Conservation (phyloP, 2,888 invertebrate species). For the Tanytarsus gracilentus region DNA sequence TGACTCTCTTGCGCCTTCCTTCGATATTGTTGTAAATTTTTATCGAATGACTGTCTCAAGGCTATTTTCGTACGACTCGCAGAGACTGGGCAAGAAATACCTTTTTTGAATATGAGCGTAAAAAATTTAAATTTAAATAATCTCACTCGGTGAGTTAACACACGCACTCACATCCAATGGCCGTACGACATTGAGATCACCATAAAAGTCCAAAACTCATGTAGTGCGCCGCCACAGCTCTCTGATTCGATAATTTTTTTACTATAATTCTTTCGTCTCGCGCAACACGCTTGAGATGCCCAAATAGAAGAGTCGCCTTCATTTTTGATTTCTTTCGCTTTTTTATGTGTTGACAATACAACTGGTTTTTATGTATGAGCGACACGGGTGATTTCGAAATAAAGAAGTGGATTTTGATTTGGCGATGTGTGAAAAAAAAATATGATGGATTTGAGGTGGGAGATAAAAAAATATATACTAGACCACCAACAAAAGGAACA, state of each 20-base stretch:
- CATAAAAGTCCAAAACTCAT: slow-evolving; percentile 17
- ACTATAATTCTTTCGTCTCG: background rate
- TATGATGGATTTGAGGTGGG: background rate
- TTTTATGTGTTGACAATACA: slow-evolving; percentile 2
- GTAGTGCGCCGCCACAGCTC: slow-evolving; percentile 18
- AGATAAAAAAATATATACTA: no score
- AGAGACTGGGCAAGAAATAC: no score
- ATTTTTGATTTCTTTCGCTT: slow-evolving; percentile 20
- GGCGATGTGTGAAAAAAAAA: background rate
- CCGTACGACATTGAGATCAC: slow-evolving; percentile 11
- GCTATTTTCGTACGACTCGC: slow-evolving; percentile 9
- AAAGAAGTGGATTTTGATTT: background rate
- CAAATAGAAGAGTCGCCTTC: slow-evolving; percentile 17
- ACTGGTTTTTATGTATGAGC: slow-evolving; percentile 13
- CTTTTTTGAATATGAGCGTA: no score
- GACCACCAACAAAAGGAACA: no score
- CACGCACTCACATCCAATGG: slow-evolving; percentile 18
- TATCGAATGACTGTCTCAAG: slow-evolving; percentile 7
- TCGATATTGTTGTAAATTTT: no score
- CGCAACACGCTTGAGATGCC: background rate
- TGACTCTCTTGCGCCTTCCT: no score
- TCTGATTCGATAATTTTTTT: slow-evolving; percentile 11
- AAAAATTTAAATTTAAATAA: background rate
- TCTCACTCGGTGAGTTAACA: background rate
- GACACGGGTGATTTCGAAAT: no score